Base-by-base conservation (phyloP, 2,113 vertebrate genomes). In the Excalfactoria chinensis region DNA sequence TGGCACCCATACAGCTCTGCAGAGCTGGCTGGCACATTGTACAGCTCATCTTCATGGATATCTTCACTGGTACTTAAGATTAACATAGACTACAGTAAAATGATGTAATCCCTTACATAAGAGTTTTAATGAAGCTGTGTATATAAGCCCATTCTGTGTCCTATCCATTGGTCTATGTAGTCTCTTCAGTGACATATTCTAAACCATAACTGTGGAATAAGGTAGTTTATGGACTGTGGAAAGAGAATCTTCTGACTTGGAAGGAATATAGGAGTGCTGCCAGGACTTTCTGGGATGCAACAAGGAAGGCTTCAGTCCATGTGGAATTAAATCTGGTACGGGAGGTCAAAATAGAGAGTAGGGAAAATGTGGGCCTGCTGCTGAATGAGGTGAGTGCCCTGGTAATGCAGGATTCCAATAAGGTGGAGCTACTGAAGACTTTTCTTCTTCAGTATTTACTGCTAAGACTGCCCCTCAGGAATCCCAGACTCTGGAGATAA, bases 1-100 rank as follows among this genome's bases (percentile, higher is more conserved):
- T 0, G 0, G 64, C 30, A 48, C 35, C 43, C 13, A 28, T 16
- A 13, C 49, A 59, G 21, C 20, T 58, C 3, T 0, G 21, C 7
- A 32, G 16, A 37, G 5, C 44, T 55, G 1, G 0, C n/a, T 59
- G 3, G 34, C 12, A 7, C 25, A 19, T 19, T 11, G 26, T 7
- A 11, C 32, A 62, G 41, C 20, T 15, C 10, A 19, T 22, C 22
- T 62, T 72, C 5, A 7, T 5, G 15, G 37, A 40, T 35, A 34
- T 11, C 44, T 49, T 13, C 0, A 3, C 22, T 37, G 25, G 37
- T 67, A 60, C 8, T 26, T 25, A 20, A 30, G 13, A 7, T 49
- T 32, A 34, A 21, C 6, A 68, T 43, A 15, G 40, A 43, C 67
- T 37, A 30, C 28, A 55, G 26, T n/a, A 41, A 46, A 46, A 46